These are phyloP conservation scores for Petroica traversi DNA, from an alignment of 2,113 vertebrate species.

Conservation along the genomic window DNA sequence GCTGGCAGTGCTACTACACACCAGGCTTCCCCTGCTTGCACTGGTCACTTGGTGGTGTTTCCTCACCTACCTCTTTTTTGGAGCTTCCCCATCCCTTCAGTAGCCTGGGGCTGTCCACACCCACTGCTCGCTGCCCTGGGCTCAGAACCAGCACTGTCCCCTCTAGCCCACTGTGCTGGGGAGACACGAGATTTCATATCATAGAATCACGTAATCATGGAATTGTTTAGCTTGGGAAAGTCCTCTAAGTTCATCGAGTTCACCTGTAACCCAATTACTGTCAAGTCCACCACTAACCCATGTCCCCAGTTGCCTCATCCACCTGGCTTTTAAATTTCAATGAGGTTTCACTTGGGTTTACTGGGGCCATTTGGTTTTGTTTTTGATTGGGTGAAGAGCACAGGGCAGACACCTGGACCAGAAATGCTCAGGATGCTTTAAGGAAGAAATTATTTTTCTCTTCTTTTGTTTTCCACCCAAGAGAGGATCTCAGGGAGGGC, in stretches of 20 bases:
- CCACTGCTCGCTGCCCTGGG: neutral
- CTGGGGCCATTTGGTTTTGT: neutral
- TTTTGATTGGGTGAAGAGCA: neutral
- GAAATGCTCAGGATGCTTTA: neutral
- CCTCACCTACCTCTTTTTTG: neutral
- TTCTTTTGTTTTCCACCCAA: neutral
- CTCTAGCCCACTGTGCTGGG: rapidly evolving
- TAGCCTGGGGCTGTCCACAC: neutral
- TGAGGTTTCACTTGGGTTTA: rapidly evolving
- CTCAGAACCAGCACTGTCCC: neutral
- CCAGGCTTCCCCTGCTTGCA: neutral
- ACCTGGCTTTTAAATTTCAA: neutral
- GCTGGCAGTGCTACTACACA: rapidly evolving
- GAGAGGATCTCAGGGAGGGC: neutral
- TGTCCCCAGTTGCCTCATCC: neutral
- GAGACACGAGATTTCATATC: neutral
- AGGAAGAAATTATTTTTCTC: neutral
- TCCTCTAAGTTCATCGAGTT: neutral
- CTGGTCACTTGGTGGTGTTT: rapidly evolving
- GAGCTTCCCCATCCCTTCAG: neutral
- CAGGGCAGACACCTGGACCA: neutral
- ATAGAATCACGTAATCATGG: neutral
- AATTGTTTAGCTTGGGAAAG: neutral
- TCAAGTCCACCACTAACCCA: neutral
- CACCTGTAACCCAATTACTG: rapidly evolving